phyloP scores from a whole-genome alignment of 1,140 invertebrate genomes.

The Bombus haemorrhoidalis region DNA sequence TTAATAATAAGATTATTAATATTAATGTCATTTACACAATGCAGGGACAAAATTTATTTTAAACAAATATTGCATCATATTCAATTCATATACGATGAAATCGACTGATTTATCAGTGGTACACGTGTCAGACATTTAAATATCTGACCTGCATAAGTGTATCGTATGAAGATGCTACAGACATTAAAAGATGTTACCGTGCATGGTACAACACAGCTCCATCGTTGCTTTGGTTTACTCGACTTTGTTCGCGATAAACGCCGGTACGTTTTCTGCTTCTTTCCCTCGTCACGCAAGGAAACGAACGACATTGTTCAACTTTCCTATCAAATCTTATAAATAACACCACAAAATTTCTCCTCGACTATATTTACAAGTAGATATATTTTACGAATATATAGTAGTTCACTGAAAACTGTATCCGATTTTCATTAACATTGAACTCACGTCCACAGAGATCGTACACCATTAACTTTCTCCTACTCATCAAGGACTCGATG shows the following conservation, averaged over 20 bases:
- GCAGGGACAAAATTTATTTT: background rate
- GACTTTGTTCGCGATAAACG: constrained; percentile 32
- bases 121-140: constrained; percentile 1
- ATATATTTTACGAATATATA: background rate
- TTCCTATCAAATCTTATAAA: background rate
- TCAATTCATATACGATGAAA: background rate
- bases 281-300: constrained; percentile 26
- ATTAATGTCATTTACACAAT: background rate
- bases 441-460: background rate
- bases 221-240: constrained; percentile 64
- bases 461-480: background rate
- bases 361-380: background rate
- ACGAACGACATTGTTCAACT: constrained; percentile 60
- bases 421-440: background rate
- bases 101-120: background rate
- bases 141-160: background rate
- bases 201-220: constrained; percentile 67
- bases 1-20: too few relatives aligned
- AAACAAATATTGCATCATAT: background rate
- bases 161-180: background rate
- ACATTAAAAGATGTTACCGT: constrained; percentile 64
- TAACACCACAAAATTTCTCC: background rate
- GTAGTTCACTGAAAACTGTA: too few relatives aligned
- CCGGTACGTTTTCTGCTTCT: constrained; percentile 17
- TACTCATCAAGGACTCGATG: background rate